These are phyloP conservation scores for Drosophila triauraria DNA, from an alignment of 1,140 invertebrate genomes.

Conservation along the genomic window DNA sequence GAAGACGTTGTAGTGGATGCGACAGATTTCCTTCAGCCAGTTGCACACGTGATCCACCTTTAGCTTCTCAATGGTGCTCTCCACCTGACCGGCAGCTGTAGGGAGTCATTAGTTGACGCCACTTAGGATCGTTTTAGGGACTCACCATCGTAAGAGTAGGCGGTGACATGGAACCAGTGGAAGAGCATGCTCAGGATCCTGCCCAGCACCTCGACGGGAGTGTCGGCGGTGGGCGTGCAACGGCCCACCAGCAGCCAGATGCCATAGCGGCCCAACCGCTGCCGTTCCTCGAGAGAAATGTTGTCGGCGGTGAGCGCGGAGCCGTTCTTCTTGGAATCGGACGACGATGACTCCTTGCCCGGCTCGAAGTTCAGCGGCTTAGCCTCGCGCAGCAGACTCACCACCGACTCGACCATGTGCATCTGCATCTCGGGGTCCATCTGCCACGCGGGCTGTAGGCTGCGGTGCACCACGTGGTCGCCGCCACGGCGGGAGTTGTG, in stretches of 20 bases:
- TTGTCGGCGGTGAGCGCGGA: slow-evolving; percentile 85
- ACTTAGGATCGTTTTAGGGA: too few species aligned
- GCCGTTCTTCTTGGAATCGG: slow-evolving; percentile 77
- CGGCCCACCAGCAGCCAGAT: slow-evolving; percentile 98
- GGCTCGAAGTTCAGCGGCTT: slow-evolving; percentile 90
- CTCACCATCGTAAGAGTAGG: slow-evolving; percentile 96
- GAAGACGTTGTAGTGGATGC: slow-evolving; percentile 93
- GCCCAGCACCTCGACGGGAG: slow-evolving; percentile 95
- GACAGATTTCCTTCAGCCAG: slow-evolving; percentile 95
- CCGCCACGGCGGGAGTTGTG: slow-evolving; percentile 94
- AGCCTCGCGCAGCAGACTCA: slow-evolving; percentile 93
- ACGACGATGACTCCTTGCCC: slow-evolving; percentile 75
- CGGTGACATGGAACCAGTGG: slow-evolving; percentile 99
- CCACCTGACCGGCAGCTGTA: slow-evolving; percentile 88
- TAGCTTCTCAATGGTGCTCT: slow-evolving; percentile 95
- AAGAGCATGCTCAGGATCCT: slow-evolving; percentile 97
- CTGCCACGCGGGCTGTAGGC: slow-evolving; percentile 93
- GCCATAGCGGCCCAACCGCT: slow-evolving; percentile 96
- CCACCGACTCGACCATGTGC: slow-evolving; percentile 98
- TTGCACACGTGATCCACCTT: slow-evolving; percentile 96
- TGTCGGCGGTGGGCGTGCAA: slow-evolving; percentile 93
- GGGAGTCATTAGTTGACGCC: not conserved
- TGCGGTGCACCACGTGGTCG: slow-evolving; percentile 95
- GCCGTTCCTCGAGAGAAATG: slow-evolving; percentile 91
- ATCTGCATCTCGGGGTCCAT: slow-evolving; percentile 96